Evolutionary conservation across 2,113 vertebrate genomes (phyloP).

Genomic region (Donacobius atricapilla): DNA sequence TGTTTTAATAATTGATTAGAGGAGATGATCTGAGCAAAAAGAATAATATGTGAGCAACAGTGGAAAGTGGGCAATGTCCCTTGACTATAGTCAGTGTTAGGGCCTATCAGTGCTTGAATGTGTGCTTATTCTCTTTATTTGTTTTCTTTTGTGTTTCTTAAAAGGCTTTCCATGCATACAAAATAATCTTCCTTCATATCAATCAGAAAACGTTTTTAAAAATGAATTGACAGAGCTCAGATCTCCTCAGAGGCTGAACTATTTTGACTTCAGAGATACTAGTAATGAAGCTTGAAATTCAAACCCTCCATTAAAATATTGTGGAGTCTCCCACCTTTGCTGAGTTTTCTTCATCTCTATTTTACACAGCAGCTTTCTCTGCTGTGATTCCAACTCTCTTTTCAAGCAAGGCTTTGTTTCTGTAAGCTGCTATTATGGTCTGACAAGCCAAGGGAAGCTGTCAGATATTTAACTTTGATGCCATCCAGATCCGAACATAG

Average conservation of each 20-base stretch:
- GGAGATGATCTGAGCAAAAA: neutral
- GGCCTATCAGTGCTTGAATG: neutral
- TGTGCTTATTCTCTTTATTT: neutral
- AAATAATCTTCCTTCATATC: neutral
- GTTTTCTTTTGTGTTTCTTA: neutral
- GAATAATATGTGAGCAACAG: neutral
- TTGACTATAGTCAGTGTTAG: neutral
- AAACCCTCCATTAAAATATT: neutral
- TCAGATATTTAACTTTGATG: conserved; percentile 27
- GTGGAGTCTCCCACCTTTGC: neutral
- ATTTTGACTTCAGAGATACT: neutral
- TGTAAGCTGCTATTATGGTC: neutral
- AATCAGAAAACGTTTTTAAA: neutral
- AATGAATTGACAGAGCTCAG: neutral
- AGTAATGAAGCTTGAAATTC: neutral
- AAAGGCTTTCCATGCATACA: neutral
- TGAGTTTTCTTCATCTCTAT: neutral
- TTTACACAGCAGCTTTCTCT: neutral
- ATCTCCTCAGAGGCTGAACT: neutral
- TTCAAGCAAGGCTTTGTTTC: neutral
- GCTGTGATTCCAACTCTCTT: neutral
- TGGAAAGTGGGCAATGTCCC: neutral
- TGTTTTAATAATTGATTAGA: neutral
- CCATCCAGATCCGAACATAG: neutral
- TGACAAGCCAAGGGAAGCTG: conserved; percentile 22